Evolutionary conservation across 1,140 invertebrate species (phyloP), one percentile per base, ranked within the genome.

Genomic region (Polypedilum pembai): DNA sequence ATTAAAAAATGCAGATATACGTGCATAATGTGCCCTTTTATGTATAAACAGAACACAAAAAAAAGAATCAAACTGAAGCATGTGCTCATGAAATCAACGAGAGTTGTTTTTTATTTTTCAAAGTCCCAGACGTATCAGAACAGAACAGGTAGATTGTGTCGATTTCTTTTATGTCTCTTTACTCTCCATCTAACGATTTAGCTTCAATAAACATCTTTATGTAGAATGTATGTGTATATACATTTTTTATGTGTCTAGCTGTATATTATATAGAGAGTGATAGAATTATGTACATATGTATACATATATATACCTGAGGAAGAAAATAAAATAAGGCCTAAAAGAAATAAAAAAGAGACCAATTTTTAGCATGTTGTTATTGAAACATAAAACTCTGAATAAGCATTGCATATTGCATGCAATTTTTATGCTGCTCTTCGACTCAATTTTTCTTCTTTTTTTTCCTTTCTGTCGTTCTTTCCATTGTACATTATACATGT

Each of bases 351-450:
- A 45, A 45, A 12, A 15, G 45, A 56, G 45, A 12, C 45, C 45
- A 56, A 56, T 4, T 56, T 56, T 56, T 56, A 56, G 45, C 45
- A 56, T 56, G 45, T 56, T 56, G 45, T 56, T 56, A 69, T 69
- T 69, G 65, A 69, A 56, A 69, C 65, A 69, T 69, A 69, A 69
- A 69, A 69, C 17, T 69, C 65, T 69, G 65, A 69, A 69, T 69
- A 69, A 18, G 65, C 7, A 69, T 56, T 56, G 24, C 24, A 33
- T 56, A 17, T 56, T 56, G 65, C 65, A 69, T 69, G 65, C 65
- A 69, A 69, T 69, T 69, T 69, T 69, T 69, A 20, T 21, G 17
- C 17, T 21, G 15, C 20, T 56, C n/a, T 56, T 56, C n/a, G n/a
- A 69, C 18, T 69, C 20, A 15, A 8, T 12, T 15, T 56, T 15